Evolutionary conservation across 2,888 invertebrate genomes (phyloP).

Genomic region (Rhingia rostrata): DNA sequence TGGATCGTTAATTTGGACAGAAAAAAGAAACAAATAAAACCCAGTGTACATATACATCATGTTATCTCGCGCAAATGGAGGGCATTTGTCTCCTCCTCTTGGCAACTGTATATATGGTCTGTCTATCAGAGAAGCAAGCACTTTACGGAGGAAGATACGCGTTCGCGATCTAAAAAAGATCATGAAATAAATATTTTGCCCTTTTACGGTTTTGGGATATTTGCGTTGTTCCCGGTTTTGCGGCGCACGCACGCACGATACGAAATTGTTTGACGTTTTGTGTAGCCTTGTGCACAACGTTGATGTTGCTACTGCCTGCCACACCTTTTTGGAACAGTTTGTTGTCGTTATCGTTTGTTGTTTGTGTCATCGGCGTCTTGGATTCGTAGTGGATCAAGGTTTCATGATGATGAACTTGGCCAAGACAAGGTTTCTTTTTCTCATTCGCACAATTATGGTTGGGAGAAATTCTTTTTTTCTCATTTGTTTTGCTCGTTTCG

Average conservation of each 20-base stretch:
- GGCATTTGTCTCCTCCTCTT: slow-evolving; percentile 43
- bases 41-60: slow-evolving; percentile 33
- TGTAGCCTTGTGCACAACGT: not conserved
- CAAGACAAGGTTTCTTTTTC: slow-evolving; percentile 53
- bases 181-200: slow-evolving; percentile 71
- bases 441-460: slow-evolving; percentile 43
- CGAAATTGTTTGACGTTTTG: slow-evolving; percentile 24
- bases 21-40: slow-evolving; percentile 2
- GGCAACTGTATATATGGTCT: slow-evolving; percentile 1
- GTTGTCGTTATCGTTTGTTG: slow-evolving; percentile 16
- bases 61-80: slow-evolving; percentile 53
- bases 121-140: slow-evolving; percentile 1
- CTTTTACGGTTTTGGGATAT: slow-evolving; percentile 63
- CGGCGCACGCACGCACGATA: not conserved
- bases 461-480: slow-evolving; percentile 57
- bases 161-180: slow-evolving; percentile 55
- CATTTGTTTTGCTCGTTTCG: not conserved
- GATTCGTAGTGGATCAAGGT: slow-evolving; percentile 42
- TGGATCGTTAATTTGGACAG: slow-evolving; percentile 52
- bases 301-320: slow-evolving; percentile 55
- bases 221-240: slow-evolving; percentile 63
- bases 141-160: not conserved
- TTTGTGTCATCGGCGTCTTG: slow-evolving; percentile 26
- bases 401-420: slow-evolving; percentile 62
- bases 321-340: slow-evolving; percentile 62